Evolutionary conservation across 1,140 invertebrate species (phyloP).

Genomic region (Saccostrea echinata): DNA sequence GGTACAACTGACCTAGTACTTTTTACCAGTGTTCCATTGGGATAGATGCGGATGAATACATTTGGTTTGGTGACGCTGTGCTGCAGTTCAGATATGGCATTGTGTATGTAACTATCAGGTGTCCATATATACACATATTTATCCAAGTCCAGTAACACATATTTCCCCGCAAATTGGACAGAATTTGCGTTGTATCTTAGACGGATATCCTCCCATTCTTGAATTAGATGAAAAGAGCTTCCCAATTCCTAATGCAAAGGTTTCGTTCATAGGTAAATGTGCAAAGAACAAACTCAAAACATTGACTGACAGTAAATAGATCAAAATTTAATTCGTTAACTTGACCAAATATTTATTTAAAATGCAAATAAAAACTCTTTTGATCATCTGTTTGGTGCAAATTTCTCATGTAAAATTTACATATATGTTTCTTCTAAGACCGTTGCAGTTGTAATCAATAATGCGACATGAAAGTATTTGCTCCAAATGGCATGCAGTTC

Average conservation of each 20-base stretch:
- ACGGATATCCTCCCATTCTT: conserved; percentile 22
- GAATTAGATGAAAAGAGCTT: conserved; percentile 22
- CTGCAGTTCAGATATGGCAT: conserved; percentile 10
- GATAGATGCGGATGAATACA: conserved; percentile 39
- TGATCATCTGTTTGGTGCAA: background rate
- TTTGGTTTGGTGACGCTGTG: conserved; percentile 33
- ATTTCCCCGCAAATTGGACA: background rate
- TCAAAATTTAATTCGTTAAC: background rate
- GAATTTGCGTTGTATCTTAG: conserved; percentile 7
- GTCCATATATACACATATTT: conserved; percentile 30
- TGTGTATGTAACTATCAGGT: conserved; percentile 19
- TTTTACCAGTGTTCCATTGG: conserved; percentile 34
- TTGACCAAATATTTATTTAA: background rate
- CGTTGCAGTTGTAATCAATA: background rate
- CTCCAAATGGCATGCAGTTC: background rate
- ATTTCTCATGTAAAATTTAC: background rate
- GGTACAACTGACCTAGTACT: conserved; percentile 2
- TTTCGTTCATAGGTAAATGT: too few species aligned
- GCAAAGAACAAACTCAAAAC: too few species aligned
- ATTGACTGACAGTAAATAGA: too few species aligned
- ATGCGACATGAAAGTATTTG: background rate
- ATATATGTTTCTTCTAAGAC: background rate
- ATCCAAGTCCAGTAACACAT: background rate
- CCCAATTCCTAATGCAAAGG: background rate
- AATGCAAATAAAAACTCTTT: background rate